Evolutionary conservation across 1,140 invertebrate genomes (phyloP).

Genomic region (Charaxes varanes): DNA sequence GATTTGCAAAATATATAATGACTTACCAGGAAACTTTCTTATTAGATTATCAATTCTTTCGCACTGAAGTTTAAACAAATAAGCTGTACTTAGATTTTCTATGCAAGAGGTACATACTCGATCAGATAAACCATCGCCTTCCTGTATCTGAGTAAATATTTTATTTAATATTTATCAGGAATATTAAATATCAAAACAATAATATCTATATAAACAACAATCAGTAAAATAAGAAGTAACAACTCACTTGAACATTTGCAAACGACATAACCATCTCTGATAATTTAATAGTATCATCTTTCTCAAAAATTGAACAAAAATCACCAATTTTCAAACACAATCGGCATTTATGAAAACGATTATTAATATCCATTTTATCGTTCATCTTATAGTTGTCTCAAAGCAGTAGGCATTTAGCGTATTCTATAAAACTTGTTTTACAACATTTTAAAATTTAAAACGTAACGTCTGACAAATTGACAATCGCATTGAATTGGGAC

Average conservation of each 20-base stretch:
- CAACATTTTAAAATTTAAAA: slow-evolving; percentile 18
- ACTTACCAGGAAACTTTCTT: slow-evolving; percentile 68
- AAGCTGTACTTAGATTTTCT: slow-evolving; percentile 76
- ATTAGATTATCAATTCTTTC: slow-evolving; percentile 77
- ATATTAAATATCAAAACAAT: not conserved
- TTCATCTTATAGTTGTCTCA: not conserved
- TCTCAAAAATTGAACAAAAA: slow-evolving; percentile 65
- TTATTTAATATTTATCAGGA: not conserved
- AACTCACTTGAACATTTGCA: slow-evolving; percentile 67
- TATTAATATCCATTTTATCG: slow-evolving; percentile 21
- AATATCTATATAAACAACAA: too few species aligned
- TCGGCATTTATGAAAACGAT: slow-evolving; percentile 55
- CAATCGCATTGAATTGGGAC: too few species aligned
- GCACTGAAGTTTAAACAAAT: slow-evolving; percentile 78
- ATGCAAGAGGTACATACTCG: slow-evolving; percentile 77
- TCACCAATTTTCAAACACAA: slow-evolving; percentile 64
- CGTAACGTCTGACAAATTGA: slow-evolving; percentile 3
- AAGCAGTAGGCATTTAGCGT: not conserved
- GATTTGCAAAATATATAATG: not conserved
- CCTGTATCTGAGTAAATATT: slow-evolving; percentile 42
- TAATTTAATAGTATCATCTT: slow-evolving; percentile 61
- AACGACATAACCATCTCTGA: slow-evolving; percentile 76
- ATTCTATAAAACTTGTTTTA: slow-evolving; percentile 16
- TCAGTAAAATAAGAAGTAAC: not conserved
- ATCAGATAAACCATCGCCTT: slow-evolving; percentile 78